Conservation (phyloP, 2,888 invertebrate genomes). For the Amiota communis region DNA sequence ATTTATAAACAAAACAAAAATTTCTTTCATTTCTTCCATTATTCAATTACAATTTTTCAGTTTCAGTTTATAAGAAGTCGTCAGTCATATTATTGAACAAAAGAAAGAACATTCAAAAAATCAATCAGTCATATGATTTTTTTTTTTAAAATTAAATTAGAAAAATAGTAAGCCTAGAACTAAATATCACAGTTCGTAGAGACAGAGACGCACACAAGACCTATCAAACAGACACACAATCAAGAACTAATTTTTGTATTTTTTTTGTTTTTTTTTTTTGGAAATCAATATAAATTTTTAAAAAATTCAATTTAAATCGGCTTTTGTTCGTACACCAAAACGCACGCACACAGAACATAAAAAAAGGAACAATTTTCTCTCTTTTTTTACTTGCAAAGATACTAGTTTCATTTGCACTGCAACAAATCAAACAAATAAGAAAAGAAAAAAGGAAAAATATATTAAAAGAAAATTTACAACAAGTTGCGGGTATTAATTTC, state of each 20-base stretch:
- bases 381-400: too few species aligned
- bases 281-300: background rate
- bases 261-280: background rate
- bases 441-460: background rate
- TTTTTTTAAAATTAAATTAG: too few species aligned
- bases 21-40: background rate
- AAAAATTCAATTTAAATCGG: background rate
- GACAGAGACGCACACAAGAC: too few species aligned
- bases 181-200: background rate
- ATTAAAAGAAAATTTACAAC: background rate
- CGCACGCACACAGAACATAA: too few species aligned
- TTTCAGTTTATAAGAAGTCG: too few species aligned
- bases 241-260: background rate
- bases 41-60: background rate
- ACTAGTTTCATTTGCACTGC: too few species aligned
- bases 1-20: conserved; percentile 12
- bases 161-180: background rate
- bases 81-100: background rate
- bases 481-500: background rate
- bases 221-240: too few species aligned
- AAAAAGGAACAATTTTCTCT: too few species aligned
- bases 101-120: background rate
- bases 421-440: too few species aligned
- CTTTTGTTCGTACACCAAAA: too few species aligned
- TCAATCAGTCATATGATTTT: background rate